Conservation (phyloP, 2,888 invertebrate genomes). For the Biston stratarius region DNA sequence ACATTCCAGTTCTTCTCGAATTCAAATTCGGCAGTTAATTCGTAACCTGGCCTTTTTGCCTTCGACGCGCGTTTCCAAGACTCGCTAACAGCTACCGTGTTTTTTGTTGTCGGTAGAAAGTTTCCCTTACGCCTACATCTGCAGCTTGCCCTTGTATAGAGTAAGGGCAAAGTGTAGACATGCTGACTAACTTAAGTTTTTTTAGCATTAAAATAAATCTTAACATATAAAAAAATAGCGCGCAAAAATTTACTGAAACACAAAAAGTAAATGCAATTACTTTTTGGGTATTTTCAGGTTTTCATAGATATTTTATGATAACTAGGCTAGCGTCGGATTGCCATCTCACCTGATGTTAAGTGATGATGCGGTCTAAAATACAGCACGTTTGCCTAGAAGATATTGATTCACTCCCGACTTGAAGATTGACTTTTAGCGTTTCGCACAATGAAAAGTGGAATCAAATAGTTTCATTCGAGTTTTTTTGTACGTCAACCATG, state of each 20-base stretch:
- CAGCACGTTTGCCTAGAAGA: too few species aligned
- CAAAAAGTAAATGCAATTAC: neutral
- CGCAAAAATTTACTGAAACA: too few species aligned
- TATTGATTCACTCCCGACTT: too few species aligned
- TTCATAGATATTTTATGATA: too few species aligned
- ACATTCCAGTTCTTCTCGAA: constrained; percentile 15
- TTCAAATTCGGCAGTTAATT: constrained; percentile 34
- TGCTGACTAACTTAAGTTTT: neutral
- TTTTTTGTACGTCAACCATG: too few species aligned
- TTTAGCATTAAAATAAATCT: neutral
- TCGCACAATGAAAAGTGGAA: too few species aligned
- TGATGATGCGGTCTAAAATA: too few species aligned
- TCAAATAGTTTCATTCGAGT: too few species aligned
- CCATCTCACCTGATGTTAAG: too few species aligned
- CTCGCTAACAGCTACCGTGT: constrained; percentile 26
- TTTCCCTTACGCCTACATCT: neutral
- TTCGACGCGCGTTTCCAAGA: constrained; percentile 42
- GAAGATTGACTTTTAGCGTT: too few species aligned
- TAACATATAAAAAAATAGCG: neutral
- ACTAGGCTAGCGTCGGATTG: too few species aligned
- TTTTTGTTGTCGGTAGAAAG: constrained; percentile 33
- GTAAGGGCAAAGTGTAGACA: neutral
- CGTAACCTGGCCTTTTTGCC: constrained; percentile 40
- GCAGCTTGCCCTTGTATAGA: neutral
- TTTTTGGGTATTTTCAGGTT: neutral